Percentiles rank a stretch among this genome's conserved stretches.
Conservation (phyloP, 2,888 invertebrate genomes). For the Macrophya annulata region DNA sequence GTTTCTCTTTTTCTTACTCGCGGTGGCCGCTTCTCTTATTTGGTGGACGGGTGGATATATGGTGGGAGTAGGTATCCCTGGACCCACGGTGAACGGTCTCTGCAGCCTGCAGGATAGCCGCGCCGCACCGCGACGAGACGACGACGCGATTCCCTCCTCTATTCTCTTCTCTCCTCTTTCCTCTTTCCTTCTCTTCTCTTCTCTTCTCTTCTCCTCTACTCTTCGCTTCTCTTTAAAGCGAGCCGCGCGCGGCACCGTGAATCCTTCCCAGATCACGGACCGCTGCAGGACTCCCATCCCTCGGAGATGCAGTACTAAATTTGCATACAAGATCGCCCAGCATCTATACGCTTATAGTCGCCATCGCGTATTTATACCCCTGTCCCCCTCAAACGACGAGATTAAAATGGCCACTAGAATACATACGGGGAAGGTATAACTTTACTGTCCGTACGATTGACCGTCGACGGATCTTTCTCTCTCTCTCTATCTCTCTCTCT, state of each 20-base stretch:
- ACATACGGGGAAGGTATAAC: neutral
- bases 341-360: conserved; percentile 66
- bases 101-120: conserved; percentile 47
- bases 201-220: conserved; percentile 63
- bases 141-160: neutral
- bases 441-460: neutral
- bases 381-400: conserved; percentile 57
- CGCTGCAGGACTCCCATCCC: conserved; percentile 71
- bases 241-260: conserved; percentile 74
- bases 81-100: conserved; percentile 30
- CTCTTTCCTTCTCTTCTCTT: neutral
- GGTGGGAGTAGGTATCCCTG: conserved; percentile 36
- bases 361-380: conserved; percentile 52
- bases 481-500: conserved; percentile 2
- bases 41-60: conserved; percentile 9
- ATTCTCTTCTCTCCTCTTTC: neutral
- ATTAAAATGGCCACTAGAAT: conserved; percentile 39
- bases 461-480: conserved; percentile 57
- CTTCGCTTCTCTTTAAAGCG: conserved; percentile 74
- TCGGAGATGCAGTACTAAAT: conserved; percentile 79
- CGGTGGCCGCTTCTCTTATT: conserved; percentile 70
- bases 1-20: conserved; percentile 30
- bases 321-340: conserved; percentile 79
- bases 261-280: conserved; percentile 77
- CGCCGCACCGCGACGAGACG: conserved; percentile 30